Evolutionary conservation across 2,113 vertebrate species (phyloP).

Genomic region (Urocitellus parryii): DNA sequence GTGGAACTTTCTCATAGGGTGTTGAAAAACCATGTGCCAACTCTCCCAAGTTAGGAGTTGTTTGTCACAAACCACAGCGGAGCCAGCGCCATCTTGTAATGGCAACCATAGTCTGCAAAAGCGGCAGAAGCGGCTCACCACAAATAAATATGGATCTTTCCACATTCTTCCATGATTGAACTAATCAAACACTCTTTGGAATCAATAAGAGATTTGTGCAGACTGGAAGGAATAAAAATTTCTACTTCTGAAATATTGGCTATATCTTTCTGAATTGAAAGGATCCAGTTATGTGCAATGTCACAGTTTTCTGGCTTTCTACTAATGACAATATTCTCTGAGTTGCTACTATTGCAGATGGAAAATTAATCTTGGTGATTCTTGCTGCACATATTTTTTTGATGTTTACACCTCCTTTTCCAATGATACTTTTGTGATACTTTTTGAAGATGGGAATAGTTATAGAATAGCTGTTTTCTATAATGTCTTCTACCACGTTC

Average conservation of each 20-base stretch:
- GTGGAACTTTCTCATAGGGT: no score
- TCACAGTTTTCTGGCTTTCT: constrained; percentile 58
- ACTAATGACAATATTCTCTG: constrained; percentile 27
- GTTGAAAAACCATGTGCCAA: no score
- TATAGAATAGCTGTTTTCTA: constrained; percentile 91
- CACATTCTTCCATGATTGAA: constrained; percentile 4
- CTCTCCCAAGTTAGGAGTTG: no score
- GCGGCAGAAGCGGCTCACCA: no score
- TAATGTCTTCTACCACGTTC: constrained; percentile 93
- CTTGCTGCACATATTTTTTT: neutral
- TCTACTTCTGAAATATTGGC: constrained; percentile 77
- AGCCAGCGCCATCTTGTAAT: no score
- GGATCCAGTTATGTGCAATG: constrained; percentile 1
- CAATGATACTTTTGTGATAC: constrained; percentile 80
- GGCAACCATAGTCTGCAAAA: no score
- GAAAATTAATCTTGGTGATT: constrained; percentile 19
- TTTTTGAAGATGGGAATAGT: constrained; percentile 91
- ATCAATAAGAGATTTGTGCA: constrained; percentile 7
- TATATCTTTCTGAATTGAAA: constrained; percentile 76
- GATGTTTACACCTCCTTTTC: constrained; percentile 15
- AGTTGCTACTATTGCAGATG: neutral
- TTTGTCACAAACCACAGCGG: no score
- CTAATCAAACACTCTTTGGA: neutral
- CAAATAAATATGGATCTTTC: constrained; percentile 74
- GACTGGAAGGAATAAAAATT: neutral